phyloP scores from a whole-genome alignment of 1,140 invertebrate species.

The Pararge aegeria region DNA sequence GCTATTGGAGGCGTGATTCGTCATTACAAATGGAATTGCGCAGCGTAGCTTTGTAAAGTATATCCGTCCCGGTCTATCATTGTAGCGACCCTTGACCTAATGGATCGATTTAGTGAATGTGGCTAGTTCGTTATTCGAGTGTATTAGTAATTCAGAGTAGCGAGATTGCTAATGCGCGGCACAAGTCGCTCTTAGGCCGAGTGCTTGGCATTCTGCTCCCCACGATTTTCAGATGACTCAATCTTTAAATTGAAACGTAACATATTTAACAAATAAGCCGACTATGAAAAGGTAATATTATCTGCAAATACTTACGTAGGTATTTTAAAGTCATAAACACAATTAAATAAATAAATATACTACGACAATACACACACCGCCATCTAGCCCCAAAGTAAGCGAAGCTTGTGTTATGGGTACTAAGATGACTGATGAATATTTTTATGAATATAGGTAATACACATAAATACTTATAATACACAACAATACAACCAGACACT shows the following conservation, averaged over 20 bases:
- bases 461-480: too few relatives aligned
- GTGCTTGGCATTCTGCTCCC: conserved; percentile 16
- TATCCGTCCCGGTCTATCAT: conserved; percentile 63
- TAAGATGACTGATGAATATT: too few relatives aligned
- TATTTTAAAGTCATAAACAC: too few relatives aligned
- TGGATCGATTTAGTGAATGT: conserved; percentile 72
- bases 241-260: conserved; percentile 9
- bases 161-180: conserved; percentile 38
- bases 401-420: too few relatives aligned
- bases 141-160: conserved; percentile 41
- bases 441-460: too few relatives aligned
- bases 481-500: too few relatives aligned
- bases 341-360: too few relatives aligned
- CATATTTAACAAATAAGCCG: too few relatives aligned
- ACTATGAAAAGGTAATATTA: too few relatives aligned
- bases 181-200: conserved; percentile 15
- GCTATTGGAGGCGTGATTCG: conserved; percentile 71
- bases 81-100: conserved; percentile 69
- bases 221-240: conserved; percentile 22
- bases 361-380: too few relatives aligned
- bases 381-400: too few relatives aligned
- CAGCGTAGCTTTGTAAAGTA: conserved; percentile 55
- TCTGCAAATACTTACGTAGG: too few relatives aligned
- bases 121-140: conserved; percentile 44
- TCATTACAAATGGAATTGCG: conserved; percentile 63